Percentiles rank a stretch among this genome's conserved stretches.
Conservation (phyloP, 2,113 vertebrate genomes). For the Casuarius casuarius region DNA sequence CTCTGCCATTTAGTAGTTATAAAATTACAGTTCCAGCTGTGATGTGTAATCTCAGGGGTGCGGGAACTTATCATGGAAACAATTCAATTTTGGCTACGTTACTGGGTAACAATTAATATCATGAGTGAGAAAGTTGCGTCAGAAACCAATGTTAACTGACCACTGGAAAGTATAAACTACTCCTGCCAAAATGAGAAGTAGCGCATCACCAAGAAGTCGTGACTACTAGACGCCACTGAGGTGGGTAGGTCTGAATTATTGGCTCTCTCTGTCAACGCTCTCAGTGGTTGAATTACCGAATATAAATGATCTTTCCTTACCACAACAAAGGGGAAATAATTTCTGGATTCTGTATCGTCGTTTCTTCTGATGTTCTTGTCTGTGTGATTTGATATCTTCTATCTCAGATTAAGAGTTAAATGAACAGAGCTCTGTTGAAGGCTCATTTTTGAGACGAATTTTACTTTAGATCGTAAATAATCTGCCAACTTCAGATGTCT, state of each 20-base stretch:
- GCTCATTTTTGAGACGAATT: not conserved
- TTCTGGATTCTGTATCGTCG: fast-evolving
- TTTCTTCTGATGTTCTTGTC: not conserved
- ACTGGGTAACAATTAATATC: not conserved
- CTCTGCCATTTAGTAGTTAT: not conserved
- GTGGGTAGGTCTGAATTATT: not conserved
- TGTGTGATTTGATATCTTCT: not conserved
- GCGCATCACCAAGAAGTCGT: not conserved
- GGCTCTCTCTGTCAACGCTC: not conserved
- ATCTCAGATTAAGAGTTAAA: not conserved
- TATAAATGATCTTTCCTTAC: not conserved
- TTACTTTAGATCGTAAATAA: not conserved
- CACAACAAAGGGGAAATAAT: not conserved
- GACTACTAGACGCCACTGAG: not conserved
- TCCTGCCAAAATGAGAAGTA: not conserved
- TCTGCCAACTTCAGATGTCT: not conserved
- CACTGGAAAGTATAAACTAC: not conserved
- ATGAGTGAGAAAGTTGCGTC: not conserved
- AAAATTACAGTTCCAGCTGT: not conserved
- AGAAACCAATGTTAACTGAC: not conserved
- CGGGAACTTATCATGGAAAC: slow-evolving; percentile 39
- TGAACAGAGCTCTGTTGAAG: not conserved
- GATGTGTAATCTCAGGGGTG: not conserved
- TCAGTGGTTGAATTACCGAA: not conserved
- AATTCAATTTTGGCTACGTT: not conserved